Evolutionary conservation across 2,888 invertebrate species (phyloP), one percentile per base, ranked within the genome.

Genomic region (Caenorhabditis imperialis): DNA sequence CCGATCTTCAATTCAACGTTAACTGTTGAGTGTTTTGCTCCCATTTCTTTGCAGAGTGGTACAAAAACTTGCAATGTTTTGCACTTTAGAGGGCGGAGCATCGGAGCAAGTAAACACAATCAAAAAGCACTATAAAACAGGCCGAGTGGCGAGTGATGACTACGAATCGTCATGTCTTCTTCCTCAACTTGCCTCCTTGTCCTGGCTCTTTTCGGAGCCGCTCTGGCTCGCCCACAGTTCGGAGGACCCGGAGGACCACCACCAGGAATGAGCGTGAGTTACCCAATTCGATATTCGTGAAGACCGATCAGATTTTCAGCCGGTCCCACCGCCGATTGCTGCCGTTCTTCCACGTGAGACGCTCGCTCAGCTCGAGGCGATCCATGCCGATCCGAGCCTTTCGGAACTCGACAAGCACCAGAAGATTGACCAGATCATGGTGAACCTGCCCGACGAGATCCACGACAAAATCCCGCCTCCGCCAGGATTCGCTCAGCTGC

Each of bases 341-440:
- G 74, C 72, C 4, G 75, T 86, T 25, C 79, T 86, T 22, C 86
- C 86, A 3, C 63, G 77, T 22, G 86, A 84, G 20, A 77, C 78
- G 1, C 75, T 86, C 16, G 58, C 77, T 25, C 76, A 84, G 48
- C 77, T 86, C 7, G 75, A 80, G 51, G 79, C 81, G n/a, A 80
- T 86, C 50, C 86, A 86, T 53, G 72, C 71, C 12, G 79, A 84
- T 62, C 48, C 44, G 5, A 50, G 69, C 8, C 77, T 84, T 22
- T 72, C 70, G 37, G 61, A 80, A 53, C 57, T 73, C 22, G 81
- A 85, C 38, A 85, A 85, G 51, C 84, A 84, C 65, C 73, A 81
- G 30, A 79, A 81, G 38, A 85, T 86, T 50, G 85, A 86, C 60
- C 57, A 78, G 30, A 79, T 86, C 48, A 81, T 86, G 83, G 78